These are phyloP conservation scores for Sciurus niger DNA, from an alignment of 2,113 vertebrate species.

Conservation along the genomic window DNA sequence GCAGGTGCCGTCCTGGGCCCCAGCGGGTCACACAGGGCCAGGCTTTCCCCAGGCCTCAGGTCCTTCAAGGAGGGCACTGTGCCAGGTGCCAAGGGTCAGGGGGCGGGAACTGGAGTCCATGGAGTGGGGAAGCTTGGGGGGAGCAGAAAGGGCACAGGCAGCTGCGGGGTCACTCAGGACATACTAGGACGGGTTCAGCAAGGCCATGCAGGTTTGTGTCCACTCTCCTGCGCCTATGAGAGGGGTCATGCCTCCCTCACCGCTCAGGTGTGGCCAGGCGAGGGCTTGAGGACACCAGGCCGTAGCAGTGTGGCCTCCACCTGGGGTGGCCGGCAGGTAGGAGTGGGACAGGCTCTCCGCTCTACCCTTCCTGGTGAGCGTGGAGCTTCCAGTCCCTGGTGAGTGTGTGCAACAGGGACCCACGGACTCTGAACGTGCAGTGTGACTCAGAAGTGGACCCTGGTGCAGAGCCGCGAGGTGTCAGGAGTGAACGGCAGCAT, in stretches of 20 bases:
- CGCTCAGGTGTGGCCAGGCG: background rate
- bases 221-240: background rate
- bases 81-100: background rate
- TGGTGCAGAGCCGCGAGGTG: background rate
- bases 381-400: background rate
- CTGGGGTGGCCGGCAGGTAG: background rate
- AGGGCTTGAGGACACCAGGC: background rate
- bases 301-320: no score
- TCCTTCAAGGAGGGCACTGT: background rate
- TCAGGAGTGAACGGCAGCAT: no score
- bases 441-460: background rate
- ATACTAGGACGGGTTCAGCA: fast-evolving
- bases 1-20: no score
- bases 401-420: fast-evolving
- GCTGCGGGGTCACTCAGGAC: fast-evolving
- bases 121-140: background rate
- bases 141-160: background rate
- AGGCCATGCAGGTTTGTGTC: background rate
- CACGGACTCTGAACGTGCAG: background rate
- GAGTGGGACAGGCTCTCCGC: background rate
- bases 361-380: background rate
- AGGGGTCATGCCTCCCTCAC: background rate
- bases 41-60: background rate
- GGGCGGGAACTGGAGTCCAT: no score
- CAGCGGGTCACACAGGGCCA: fast-evolving